phyloP scores from a whole-genome alignment of 1,140 invertebrate genomes.

The Lasioglossum albipes region DNA sequence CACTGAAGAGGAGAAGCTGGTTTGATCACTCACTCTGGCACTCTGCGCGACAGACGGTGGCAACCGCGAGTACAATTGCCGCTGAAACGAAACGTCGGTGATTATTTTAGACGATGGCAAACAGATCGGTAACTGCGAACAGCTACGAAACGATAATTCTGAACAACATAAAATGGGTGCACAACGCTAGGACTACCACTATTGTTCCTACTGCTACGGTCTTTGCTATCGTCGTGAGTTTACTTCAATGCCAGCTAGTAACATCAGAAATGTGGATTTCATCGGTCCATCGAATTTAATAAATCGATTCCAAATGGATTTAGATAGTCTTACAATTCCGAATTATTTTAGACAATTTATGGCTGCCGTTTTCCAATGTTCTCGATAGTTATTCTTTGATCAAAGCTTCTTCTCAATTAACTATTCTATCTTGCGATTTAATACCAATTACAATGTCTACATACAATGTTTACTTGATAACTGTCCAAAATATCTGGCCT shows the following conservation, averaged over 20 bases:
- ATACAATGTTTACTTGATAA: too few relatives aligned
- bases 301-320: too few relatives aligned
- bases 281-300: neutral
- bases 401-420: too few relatives aligned
- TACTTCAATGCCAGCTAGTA: neutral
- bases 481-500: too few relatives aligned
- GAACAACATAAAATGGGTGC: slow-evolving; percentile 28
- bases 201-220: slow-evolving; percentile 46
- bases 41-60: slow-evolving; percentile 77
- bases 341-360: too few relatives aligned
- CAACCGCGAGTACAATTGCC: slow-evolving; percentile 79
- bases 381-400: too few relatives aligned
- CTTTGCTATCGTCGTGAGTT: slow-evolving; percentile 7
- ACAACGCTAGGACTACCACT: slow-evolving; percentile 47
- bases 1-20: slow-evolving; percentile 49
- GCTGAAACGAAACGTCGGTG: slow-evolving; percentile 71
- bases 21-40: slow-evolving; percentile 80
- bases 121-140: neutral
- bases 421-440: too few relatives aligned
- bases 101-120: slow-evolving; percentile 47
- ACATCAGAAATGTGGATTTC: neutral
- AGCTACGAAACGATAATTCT: slow-evolving; percentile 46
- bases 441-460: too few relatives aligned
- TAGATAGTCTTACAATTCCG: too few relatives aligned
- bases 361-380: too few relatives aligned